A percentile compares a stretch with the other conserved stretches of the same genome.
These are phyloP conservation scores for Miichthys miiuy DNA, from an alignment of 2,797 vertebrate species.

Conservation along the genomic window DNA sequence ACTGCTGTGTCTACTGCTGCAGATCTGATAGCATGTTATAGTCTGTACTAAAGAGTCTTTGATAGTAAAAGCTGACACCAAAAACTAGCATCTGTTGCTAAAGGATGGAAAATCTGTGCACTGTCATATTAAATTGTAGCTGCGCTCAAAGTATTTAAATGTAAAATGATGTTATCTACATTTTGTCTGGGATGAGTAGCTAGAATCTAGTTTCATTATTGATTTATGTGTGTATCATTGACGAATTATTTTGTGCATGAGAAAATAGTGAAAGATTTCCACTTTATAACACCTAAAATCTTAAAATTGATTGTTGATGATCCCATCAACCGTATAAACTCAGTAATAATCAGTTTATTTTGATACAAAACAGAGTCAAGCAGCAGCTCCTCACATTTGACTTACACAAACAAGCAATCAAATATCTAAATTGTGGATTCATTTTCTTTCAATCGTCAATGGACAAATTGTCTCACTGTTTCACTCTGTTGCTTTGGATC, in stretches of 20 bases:
- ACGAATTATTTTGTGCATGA: background rate
- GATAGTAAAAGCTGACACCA: background rate
- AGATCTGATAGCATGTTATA: no score
- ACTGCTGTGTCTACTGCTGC: background rate
- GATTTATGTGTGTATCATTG: background rate
- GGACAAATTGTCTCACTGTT: slow-evolving; percentile 2
- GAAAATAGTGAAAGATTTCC: background rate
- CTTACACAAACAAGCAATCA: background rate
- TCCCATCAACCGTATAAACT: background rate
- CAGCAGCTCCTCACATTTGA: background rate
- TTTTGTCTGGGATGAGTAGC: background rate
- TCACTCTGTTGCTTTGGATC: background rate
- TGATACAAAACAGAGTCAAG: background rate
- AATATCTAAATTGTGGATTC: background rate
- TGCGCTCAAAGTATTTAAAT: background rate
- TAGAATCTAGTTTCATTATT: background rate
- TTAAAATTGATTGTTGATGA: background rate
- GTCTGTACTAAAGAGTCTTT: no score
- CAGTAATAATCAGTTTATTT: background rate
- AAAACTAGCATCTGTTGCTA: background rate
- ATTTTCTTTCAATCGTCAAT: slow-evolving; percentile 19
- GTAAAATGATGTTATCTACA: background rate
- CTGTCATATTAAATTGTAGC: background rate
- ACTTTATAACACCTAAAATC: background rate
- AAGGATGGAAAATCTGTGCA: background rate